These are phyloP conservation scores for Plectrocnemia conspersa DNA, from an alignment of 1,140 invertebrate species.

Conservation along the genomic window DNA sequence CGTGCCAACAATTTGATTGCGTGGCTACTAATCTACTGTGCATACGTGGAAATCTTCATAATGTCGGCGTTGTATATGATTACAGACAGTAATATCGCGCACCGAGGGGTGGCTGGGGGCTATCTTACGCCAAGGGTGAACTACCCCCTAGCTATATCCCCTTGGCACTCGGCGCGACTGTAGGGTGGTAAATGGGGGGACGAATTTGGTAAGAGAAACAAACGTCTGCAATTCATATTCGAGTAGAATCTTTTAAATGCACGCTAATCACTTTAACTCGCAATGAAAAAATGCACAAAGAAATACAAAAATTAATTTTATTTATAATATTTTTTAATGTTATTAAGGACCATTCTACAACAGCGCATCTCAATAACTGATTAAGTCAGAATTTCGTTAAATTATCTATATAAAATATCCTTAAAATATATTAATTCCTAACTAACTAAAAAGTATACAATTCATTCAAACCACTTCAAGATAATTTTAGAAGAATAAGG, in stretches of 20 bases:
- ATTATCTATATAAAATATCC: too few relatives aligned
- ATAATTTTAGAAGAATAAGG: too few relatives aligned
- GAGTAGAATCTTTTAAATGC: background rate
- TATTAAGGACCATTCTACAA: too few relatives aligned
- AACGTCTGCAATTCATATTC: slow-evolving; percentile 1
- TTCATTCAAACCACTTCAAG: too few relatives aligned
- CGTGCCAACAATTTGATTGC: slow-evolving; percentile 27
- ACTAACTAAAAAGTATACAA: too few relatives aligned
- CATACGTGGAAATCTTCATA: slow-evolving; percentile 36
- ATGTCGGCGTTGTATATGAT: slow-evolving; percentile 30
- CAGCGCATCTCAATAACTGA: too few relatives aligned
- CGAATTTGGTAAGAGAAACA: background rate
- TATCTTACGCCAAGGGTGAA: background rate
- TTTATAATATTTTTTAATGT: too few relatives aligned
- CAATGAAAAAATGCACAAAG: background rate
- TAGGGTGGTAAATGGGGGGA: background rate
- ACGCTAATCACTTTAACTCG: background rate
- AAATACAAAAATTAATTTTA: background rate
- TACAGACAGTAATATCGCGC: slow-evolving; percentile 24
- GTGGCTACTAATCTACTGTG: slow-evolving; percentile 35
- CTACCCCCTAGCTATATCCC: background rate
- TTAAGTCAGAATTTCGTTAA: too few relatives aligned
- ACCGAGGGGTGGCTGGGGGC: background rate
- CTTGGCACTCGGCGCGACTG: background rate
- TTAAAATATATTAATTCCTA: too few relatives aligned